phyloP scores from a whole-genome alignment of 2,113 vertebrate species.

The Prunella himalayana region DNA sequence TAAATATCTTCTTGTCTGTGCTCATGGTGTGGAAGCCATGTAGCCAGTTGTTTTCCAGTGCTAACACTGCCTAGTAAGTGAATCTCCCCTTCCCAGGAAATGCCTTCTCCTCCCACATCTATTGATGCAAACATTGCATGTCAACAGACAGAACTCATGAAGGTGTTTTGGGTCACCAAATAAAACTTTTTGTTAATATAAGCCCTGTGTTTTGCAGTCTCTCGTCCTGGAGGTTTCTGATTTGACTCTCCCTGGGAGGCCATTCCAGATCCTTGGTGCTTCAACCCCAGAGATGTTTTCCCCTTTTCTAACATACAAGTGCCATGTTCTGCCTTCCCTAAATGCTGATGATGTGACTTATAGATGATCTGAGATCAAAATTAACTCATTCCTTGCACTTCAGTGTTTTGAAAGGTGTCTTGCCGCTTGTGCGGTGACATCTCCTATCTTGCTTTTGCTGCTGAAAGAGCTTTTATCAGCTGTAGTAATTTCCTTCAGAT shows the following conservation, averaged over 20 bases:
- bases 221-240: background rate
- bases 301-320: background rate
- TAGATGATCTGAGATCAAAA: background rate
- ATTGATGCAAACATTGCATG: background rate
- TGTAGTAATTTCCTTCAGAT: background rate
- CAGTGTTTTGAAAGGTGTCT: background rate
- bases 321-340: background rate
- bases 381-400: background rate
- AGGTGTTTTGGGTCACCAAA: background rate
- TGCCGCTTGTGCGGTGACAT: background rate
- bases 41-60: rapidly evolving
- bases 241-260: background rate
- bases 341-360: background rate
- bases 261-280: background rate
- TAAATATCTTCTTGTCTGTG: background rate
- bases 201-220: background rate
- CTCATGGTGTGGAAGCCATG: background rate
- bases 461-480: background rate
- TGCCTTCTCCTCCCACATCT: background rate
- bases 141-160: rapidly evolving
- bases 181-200: background rate
- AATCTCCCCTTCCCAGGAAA: background rate
- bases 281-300: rapidly evolving
- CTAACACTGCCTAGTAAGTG: rapidly evolving
- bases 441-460: background rate